phyloP scores from a whole-genome alignment of 2,797 vertebrate species.

The Enteromius radiatus region DNA sequence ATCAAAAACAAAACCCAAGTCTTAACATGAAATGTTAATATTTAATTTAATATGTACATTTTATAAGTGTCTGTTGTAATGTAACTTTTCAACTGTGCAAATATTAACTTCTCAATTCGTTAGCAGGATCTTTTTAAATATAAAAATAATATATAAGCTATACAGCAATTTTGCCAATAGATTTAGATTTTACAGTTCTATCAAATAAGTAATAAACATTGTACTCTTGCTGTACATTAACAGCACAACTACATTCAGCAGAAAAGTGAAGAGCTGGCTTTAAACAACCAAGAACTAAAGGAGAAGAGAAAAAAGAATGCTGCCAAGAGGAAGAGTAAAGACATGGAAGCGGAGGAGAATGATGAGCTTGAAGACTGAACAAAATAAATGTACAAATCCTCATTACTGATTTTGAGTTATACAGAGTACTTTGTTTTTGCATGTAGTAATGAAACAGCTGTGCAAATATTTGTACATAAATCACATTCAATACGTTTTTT shows the following conservation, averaged over 20 bases:
- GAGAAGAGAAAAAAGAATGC: constrained; percentile 74
- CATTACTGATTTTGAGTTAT: not conserved
- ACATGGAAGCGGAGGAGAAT: constrained; percentile 68
- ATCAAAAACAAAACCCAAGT: not conserved
- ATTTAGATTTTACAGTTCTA: not conserved
- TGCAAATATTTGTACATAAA: not conserved
- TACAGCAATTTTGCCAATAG: not conserved
- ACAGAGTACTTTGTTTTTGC: not conserved
- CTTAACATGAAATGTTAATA: not conserved
- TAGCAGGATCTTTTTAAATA: too few relatives aligned
- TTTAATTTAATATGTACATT: not conserved
- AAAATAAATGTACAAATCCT: not conserved
- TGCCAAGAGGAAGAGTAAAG: constrained; percentile 75
- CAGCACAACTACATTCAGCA: constrained; percentile 78
- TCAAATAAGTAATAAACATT: not conserved
- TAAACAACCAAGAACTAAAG: constrained; percentile 71
- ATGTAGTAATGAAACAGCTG: not conserved
- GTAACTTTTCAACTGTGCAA: too few relatives aligned
- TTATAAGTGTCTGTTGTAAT: not conserved
- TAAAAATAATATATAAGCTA: not conserved
- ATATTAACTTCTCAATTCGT: too few relatives aligned
- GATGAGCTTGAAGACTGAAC: constrained; percentile 43
- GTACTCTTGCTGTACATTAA: not conserved
- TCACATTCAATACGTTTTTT: constrained; percentile 34
- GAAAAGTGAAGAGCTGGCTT: constrained; percentile 75